Percentiles rank a stretch among this genome's conserved stretches.
phyloP scores from a whole-genome alignment of 2,113 vertebrate genomes.

The Tragulus kanchil region DNA sequence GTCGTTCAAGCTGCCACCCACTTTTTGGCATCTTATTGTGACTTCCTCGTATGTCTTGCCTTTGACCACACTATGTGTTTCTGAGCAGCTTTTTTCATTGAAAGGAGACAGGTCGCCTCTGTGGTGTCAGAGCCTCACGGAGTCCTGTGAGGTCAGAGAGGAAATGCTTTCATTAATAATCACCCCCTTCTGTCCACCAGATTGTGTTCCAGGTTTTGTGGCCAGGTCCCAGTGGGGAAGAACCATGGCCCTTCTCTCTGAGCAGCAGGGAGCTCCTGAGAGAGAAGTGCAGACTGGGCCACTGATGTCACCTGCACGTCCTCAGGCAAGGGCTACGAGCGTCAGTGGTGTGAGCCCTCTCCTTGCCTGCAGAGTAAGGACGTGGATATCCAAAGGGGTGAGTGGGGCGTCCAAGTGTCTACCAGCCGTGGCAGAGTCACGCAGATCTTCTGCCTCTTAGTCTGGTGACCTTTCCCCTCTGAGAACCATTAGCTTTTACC shows the following conservation, averaged over 20 bases:
- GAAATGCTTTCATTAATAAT: constrained; percentile 76
- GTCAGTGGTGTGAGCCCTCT: background rate
- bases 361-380: background rate
- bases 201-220: constrained; percentile 63
- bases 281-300: background rate
- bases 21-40: constrained; percentile 64
- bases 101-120: constrained; percentile 39
- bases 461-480: background rate
- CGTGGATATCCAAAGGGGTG: too few species aligned
- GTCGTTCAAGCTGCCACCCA: background rate
- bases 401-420: background rate
- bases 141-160: constrained; percentile 52
- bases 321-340: background rate
- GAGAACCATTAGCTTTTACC: background rate
- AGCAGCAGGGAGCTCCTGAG: constrained; percentile 39
- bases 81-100: constrained; percentile 52
- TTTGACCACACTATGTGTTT: constrained; percentile 19
- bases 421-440: background rate
- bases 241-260: constrained; percentile 39
- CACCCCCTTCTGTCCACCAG: constrained; percentile 77
- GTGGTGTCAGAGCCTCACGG: constrained; percentile 26
- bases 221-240: constrained; percentile 71
- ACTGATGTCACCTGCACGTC: background rate
- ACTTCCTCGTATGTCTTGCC: background rate
- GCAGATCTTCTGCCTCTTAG: background rate